Conservation (phyloP, 2,797 vertebrate genomes). For the Steatocranus sp. region DNA sequence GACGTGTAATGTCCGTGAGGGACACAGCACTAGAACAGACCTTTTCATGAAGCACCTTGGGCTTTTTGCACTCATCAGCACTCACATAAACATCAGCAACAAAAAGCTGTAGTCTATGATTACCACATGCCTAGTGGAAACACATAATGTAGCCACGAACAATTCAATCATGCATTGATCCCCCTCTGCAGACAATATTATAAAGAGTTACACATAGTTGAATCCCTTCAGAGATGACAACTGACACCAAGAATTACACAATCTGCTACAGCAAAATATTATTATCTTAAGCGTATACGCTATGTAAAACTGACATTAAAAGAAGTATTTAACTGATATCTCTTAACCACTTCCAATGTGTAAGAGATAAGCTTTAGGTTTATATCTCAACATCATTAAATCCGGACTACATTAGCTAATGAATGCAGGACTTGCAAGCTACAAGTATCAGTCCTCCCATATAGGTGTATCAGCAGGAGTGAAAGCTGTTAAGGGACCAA, state of each 20-base stretch:
- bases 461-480: not conserved
- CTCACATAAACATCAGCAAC: not conserved
- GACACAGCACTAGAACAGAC: conserved; percentile 12
- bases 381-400: not conserved
- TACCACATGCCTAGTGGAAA: not conserved
- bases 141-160: not conserved
- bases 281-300: not conserved
- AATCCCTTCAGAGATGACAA: not conserved
- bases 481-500: not conserved
- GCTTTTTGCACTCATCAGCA: conserved; percentile 15
- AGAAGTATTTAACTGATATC: not conserved
- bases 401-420: not conserved
- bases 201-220: not conserved
- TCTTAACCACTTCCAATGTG: not conserved
- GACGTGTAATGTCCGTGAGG: conserved; percentile 1
- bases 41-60: conserved; percentile 25
- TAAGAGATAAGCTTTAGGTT: not conserved
- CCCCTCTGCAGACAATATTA: not conserved
- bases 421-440: not conserved
- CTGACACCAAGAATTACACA: not conserved
- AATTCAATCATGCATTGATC: not conserved
- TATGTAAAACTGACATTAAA: not conserved
- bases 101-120: not conserved
- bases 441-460: not conserved
- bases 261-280: not conserved